A percentile compares a stretch with the other conserved stretches of the same genome.
phyloP scores from a whole-genome alignment of 2,797 vertebrate species.

The Philypnodon macrostomus region DNA sequence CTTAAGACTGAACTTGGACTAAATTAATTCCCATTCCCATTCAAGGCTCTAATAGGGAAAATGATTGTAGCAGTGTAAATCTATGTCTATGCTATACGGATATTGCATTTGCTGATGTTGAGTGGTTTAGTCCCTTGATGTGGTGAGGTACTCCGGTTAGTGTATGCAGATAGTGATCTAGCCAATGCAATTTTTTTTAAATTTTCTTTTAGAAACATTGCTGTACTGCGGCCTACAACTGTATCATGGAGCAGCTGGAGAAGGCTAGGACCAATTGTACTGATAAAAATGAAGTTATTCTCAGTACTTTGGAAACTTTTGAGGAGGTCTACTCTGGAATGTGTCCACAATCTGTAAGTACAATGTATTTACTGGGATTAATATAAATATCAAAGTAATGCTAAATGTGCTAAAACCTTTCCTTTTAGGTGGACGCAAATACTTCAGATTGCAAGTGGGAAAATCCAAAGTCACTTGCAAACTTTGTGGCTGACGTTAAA shows the following conservation, averaged over 20 bases:
- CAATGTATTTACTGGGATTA: not conserved
- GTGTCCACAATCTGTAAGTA: constrained; percentile 16
- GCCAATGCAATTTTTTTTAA: not conserved
- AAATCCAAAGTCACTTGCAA: fast-evolving
- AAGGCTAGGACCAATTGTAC: fast-evolving
- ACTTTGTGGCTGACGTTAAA: fast-evolving
- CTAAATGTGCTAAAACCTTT: constrained; percentile 18
- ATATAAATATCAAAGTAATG: not conserved
- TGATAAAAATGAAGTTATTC: fast-evolving
- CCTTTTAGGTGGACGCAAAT: not conserved
- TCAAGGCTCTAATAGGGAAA: too few relatives aligned
- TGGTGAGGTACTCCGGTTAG: not conserved
- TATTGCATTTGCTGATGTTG: not conserved
- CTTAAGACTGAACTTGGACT: too few relatives aligned
- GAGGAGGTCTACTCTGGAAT: fast-evolving
- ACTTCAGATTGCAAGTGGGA: not conserved
- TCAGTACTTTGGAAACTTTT: fast-evolving
- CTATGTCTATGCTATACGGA: too few relatives aligned
- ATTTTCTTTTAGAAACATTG: constrained; percentile 15
- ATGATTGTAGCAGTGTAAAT: too few relatives aligned
- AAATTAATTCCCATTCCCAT: too few relatives aligned
- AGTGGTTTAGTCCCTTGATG: constrained; percentile 4
- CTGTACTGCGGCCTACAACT: fast-evolving
- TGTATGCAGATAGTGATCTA: not conserved
- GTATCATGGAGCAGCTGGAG: fast-evolving